Conservation (phyloP, 2,888 invertebrate species). For the Drosophila demipolita region DNA sequence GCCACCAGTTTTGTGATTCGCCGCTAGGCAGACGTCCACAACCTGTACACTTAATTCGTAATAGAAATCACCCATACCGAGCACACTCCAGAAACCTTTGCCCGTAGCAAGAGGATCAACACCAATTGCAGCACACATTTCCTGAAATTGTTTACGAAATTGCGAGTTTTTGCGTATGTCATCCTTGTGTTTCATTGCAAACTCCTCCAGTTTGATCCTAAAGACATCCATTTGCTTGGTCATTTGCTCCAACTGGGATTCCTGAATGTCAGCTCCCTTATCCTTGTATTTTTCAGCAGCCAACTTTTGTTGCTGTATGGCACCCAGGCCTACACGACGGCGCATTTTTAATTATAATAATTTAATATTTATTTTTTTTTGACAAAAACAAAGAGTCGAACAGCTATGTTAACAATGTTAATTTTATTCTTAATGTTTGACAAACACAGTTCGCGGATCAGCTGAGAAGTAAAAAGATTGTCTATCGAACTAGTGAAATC, state of each 20-base stretch:
- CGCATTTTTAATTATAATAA: constrained; percentile 87
- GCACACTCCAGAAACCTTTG: constrained; percentile 98
- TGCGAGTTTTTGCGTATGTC: constrained; percentile 98
- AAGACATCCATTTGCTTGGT: constrained; percentile 97
- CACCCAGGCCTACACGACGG: constrained; percentile 93
- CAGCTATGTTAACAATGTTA: constrained; percentile 39
- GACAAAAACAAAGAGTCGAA: not conserved
- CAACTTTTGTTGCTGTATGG: constrained; percentile 94
- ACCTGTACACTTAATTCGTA: constrained; percentile 99
- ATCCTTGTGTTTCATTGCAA: constrained; percentile 96
- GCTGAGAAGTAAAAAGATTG: constrained; percentile 15
- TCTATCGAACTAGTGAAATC: constrained; percentile 20
- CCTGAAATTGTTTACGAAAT: constrained; percentile 98
- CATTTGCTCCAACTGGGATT: constrained; percentile 96
- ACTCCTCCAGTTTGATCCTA: constrained; percentile 95
- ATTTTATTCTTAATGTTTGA: constrained; percentile 8
- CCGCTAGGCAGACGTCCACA: constrained; percentile 98
- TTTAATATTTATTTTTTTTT: constrained; percentile 7
- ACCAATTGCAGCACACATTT: constrained; percentile 99
- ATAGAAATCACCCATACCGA: constrained; percentile 99
- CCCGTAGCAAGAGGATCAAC: constrained; percentile 98
- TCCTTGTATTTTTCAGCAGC: constrained; percentile 96
- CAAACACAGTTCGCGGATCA: constrained; percentile 6
- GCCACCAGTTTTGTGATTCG: constrained; percentile 96
- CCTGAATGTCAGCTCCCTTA: constrained; percentile 96